Evolutionary conservation across 2,113 vertebrate genomes (phyloP).

Genomic region (Etheostoma cragini): DNA sequence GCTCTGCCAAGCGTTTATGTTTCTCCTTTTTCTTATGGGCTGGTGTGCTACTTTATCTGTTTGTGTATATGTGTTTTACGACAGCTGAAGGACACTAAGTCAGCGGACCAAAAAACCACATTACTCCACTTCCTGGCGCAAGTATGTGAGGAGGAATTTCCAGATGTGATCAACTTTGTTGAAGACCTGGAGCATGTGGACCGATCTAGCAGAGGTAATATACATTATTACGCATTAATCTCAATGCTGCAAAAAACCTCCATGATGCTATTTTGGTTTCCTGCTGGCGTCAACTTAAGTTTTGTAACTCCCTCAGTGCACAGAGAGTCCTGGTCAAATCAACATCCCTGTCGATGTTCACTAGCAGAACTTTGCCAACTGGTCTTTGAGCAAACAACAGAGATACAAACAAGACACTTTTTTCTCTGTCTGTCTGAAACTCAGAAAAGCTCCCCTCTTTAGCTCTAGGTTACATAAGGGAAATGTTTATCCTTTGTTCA

Average conservation of each 20-base stretch:
- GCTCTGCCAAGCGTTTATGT: not conserved
- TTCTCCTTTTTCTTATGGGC: not conserved
- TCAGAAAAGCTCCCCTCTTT: not conserved
- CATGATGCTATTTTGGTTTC: conserved; percentile 56
- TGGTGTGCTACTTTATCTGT: not conserved
- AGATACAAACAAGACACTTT: not conserved
- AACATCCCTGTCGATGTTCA: conserved; percentile 25
- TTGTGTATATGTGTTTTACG: conserved; percentile 17
- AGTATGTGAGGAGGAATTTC: conserved; percentile 92
- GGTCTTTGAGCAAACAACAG: conserved; percentile 22
- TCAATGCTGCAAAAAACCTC: not conserved
- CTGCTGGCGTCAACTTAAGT: conserved; percentile 40
- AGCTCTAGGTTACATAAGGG: conserved; percentile 15
- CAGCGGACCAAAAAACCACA: conserved; percentile 93
- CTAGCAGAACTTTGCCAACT: conserved; percentile 12
- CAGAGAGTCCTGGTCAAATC: conserved; percentile 16
- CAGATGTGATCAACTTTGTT: conserved; percentile 89
- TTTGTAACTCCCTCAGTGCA: conserved; percentile 2
- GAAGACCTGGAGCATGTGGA: conserved; percentile 94
- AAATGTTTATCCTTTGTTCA: conserved; percentile 17
- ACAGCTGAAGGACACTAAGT: conserved; percentile 96
- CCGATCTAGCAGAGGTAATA: conserved; percentile 92
- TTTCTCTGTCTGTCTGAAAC: not conserved
- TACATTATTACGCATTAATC: not conserved
- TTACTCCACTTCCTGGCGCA: conserved; percentile 94